Base-by-base conservation (phyloP, 2,797 vertebrate species). In the Hoplostethus mediterraneus region DNA sequence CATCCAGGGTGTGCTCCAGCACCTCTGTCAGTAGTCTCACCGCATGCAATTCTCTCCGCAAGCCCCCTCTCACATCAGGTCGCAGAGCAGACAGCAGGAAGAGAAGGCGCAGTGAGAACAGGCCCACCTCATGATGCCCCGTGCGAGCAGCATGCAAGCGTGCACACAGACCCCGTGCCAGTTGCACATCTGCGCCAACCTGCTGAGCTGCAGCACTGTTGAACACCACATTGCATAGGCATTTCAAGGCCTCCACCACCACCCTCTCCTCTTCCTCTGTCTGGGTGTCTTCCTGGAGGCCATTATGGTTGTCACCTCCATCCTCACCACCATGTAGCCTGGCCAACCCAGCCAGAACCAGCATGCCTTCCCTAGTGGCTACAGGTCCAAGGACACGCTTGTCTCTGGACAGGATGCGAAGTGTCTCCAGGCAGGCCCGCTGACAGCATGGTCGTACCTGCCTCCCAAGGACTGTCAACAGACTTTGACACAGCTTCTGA, bases 391-490 rank as follows among this genome's bases (percentile, higher is more conserved):
- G 95, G 88, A 98, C 94, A 33, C 94, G 94, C 90, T 98, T 98
- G 93, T 99, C 98, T 84, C 97, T 93, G 78, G 98, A 99, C 63
- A 99, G 95, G 93, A 99, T 99, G 73, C 98, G 97, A 33, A 99
- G 95, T 4, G 97, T 95, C 92, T 98, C 98, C 84, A 99, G 90
- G 78, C 97, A 99, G 73, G 95, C 94, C 77, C 94, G 95, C 93
- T 96, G 96, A 90, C 96, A 97, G 13, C 95, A 93, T 16, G 94
- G 94, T 85, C 88, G 87, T 65, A 94, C 89, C 53, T 94, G 94
- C 75, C 94, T 96, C 72, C 94, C 92, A 2, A 99, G 95, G 16
- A 96, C 91, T 62, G 94, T 88, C 79, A 99, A 88, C 83, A 99
- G 93, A 76, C 93, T 93, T 87, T 96, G 95, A 84, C 97, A 99